phyloP scores from a whole-genome alignment of 2,888 invertebrate genomes.

The Nomada fucata region DNA sequence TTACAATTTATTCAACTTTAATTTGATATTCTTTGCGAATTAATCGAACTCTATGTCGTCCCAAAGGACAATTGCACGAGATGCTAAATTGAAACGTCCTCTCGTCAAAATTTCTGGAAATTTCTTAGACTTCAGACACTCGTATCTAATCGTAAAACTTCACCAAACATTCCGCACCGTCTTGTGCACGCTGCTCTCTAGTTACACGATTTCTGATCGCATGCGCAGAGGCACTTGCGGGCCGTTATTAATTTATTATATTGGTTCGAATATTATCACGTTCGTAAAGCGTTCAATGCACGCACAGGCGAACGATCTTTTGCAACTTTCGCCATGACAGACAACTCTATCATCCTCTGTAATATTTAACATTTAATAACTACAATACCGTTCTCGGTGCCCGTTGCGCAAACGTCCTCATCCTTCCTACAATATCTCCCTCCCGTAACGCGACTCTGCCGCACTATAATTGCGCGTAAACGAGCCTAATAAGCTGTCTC shows the following conservation, averaged over 20 bases:
- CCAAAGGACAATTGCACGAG: too few relatives aligned
- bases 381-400: slow-evolving; percentile 4
- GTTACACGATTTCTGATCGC: slow-evolving; percentile 7
- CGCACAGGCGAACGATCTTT: slow-evolving; percentile 9
- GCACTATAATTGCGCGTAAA: slow-evolving; percentile 15
- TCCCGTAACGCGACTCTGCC: background rate
- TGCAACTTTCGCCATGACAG: slow-evolving; percentile 1
- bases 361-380: slow-evolving; percentile 36
- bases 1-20: background rate
- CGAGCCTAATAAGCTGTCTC: slow-evolving; percentile 32
- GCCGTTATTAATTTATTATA: slow-evolving; percentile 9
- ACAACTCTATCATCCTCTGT: background rate
- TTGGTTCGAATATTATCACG: slow-evolving; percentile 13
- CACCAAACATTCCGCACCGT: background rate
- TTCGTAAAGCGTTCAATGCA: slow-evolving; percentile 14
- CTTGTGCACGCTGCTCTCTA: background rate
- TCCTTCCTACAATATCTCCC: slow-evolving; percentile 18
- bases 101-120: too few relatives aligned
- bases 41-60: too few relatives aligned
- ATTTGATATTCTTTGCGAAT: background rate
- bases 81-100: too few relatives aligned
- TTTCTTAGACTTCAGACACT: background rate
- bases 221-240: slow-evolving; percentile 3
- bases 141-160: background rate
- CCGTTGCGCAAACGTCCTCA: slow-evolving; percentile 15